phyloP scores from a whole-genome alignment of 1,140 invertebrate genomes.

The Hylyphantes graminicola region DNA sequence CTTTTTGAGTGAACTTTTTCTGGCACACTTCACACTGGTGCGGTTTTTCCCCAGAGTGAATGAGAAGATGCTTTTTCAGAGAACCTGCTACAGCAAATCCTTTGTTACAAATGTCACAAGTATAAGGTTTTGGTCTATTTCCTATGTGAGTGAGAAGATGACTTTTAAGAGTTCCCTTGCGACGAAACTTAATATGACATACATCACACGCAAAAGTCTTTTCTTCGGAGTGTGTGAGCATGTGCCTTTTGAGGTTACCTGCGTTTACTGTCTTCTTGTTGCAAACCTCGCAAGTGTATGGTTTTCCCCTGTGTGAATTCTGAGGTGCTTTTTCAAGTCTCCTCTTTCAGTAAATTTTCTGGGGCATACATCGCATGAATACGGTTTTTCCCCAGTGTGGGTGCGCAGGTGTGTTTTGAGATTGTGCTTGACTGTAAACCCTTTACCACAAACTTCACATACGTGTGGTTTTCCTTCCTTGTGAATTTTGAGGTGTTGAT shows the following conservation, averaged over 20 bases:
- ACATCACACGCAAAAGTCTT: conserved; percentile 9
- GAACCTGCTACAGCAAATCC: neutral
- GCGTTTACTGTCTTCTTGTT: neutral
- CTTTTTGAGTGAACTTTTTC: neutral
- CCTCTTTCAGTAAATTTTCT: neutral
- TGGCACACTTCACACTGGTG: neutral
- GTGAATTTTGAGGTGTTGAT: no score
- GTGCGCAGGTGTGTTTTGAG: neutral
- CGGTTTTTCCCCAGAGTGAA: neutral
- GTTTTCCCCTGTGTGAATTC: neutral
- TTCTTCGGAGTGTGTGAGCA: neutral
- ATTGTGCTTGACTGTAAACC: neutral
- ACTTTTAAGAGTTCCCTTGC: neutral
- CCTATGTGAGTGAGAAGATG: conserved; percentile 5
- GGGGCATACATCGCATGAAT: neutral
- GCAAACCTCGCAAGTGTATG: neutral
- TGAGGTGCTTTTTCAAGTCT: neutral
- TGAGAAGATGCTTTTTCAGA: neutral
- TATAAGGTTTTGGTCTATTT: neutral
- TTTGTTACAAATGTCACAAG: neutral
- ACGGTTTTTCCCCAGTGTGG: neutral
- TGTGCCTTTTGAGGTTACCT: neutral
- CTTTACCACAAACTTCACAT: neutral
- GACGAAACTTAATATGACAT: neutral
- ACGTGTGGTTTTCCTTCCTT: neutral